A percentile compares a stretch with the other conserved stretches of the same genome.
Evolutionary conservation across 1,140 invertebrate genomes (phyloP).

Genomic region (Tetramorium simillimum): DNA sequence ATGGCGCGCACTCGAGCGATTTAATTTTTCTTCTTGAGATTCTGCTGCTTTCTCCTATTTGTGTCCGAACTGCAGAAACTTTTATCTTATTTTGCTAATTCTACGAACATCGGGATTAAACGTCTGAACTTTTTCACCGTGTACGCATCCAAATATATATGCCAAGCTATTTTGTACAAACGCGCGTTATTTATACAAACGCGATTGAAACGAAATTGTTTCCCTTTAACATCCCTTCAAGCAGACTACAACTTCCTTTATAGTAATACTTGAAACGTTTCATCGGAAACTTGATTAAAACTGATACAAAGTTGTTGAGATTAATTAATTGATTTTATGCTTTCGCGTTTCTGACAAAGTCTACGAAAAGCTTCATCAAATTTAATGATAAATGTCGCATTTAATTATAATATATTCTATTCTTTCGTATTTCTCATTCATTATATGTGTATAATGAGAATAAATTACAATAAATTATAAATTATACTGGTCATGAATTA

Average conservation of each 20-base stretch:
- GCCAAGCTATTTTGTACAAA: constrained; percentile 9
- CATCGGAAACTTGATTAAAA: constrained; percentile 36
- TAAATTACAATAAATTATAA: constrained; percentile 17
- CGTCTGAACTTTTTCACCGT: background rate
- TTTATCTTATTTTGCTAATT: constrained; percentile 19
- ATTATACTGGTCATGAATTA: background rate
- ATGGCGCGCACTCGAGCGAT: background rate
- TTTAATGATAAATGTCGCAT: constrained; percentile 30
- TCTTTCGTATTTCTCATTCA: background rate
- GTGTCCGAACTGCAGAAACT: background rate
- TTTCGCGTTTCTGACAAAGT: background rate
- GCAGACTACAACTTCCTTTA: background rate
- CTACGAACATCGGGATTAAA: background rate
- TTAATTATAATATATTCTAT: background rate
- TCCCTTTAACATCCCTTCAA: constrained; percentile 23
- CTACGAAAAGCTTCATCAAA: constrained; percentile 13
- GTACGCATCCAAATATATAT: background rate
- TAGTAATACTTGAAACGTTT: constrained; percentile 43
- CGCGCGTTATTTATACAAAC: constrained; percentile 20
- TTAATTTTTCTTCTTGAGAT: constrained; percentile 37
- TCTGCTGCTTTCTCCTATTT: background rate
- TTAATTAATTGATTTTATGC: constrained; percentile 59
- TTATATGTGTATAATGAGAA: background rate
- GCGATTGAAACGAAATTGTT: constrained; percentile 47
- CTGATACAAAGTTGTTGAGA: constrained; percentile 20